phyloP scores from a whole-genome alignment of 2,113 vertebrate genomes.

The Pedetes capensis region DNA sequence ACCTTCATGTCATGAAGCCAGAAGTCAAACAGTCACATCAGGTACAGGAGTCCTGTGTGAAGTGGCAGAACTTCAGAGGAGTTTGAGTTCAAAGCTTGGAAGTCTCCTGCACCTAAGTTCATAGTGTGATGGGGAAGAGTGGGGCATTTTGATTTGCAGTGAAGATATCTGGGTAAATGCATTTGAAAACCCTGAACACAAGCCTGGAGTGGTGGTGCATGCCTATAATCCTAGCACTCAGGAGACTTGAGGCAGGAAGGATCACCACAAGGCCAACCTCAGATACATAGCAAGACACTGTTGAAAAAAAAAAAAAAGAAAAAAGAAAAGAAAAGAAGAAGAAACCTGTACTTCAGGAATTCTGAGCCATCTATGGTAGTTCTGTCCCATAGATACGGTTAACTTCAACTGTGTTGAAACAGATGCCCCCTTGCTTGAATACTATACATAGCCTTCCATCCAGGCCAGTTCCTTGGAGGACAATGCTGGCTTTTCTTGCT shows the following conservation, averaged over 20 bases:
- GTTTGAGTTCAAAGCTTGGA: neutral
- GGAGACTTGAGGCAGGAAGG: too few relatives aligned
- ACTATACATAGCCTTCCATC: neutral
- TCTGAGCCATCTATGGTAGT: neutral
- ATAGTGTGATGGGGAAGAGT: neutral
- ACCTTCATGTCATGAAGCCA: neutral
- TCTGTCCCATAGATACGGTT: neutral
- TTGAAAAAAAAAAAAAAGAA: too few relatives aligned
- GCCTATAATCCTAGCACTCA: too few relatives aligned
- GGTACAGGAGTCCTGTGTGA: neutral
- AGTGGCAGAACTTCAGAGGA: neutral
- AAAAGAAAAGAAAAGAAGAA: too few relatives aligned
- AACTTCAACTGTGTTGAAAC: neutral
- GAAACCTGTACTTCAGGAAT: neutral
- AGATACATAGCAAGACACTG: too few relatives aligned
- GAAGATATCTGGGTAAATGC: neutral
- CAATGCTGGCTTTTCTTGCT: neutral
- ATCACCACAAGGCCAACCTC: too few relatives aligned
- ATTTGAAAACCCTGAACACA: neutral
- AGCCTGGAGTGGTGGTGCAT: too few relatives aligned
- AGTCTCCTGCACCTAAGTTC: neutral
- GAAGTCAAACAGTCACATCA: neutral
- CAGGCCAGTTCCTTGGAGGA: neutral
- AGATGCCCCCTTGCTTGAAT: neutral
- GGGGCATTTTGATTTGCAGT: neutral